phyloP scores from a whole-genome alignment of 2,888 invertebrate species.

The Machimus rusticus region DNA sequence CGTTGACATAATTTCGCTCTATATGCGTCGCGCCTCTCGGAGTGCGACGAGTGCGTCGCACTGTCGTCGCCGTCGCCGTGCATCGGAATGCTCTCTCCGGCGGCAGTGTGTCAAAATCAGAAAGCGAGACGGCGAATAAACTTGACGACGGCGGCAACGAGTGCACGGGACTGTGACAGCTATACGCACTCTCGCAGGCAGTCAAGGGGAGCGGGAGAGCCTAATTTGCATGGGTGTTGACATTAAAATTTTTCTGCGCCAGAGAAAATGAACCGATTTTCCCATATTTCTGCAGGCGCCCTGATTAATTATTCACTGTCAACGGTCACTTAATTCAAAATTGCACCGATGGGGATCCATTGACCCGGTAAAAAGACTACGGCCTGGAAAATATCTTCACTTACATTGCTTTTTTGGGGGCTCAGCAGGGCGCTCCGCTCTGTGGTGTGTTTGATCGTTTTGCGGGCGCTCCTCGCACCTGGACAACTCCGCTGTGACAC shows the following conservation, averaged over 20 bases:
- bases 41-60: not conserved
- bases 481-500: not conserved
- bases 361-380: not conserved
- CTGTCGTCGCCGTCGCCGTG: not conserved
- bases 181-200: not conserved
- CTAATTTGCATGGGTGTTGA: constrained; percentile 49
- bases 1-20: constrained; percentile 12
- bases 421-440: not conserved
- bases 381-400: not conserved
- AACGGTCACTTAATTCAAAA: not conserved
- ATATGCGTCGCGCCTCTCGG: not conserved
- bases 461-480: not conserved
- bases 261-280: constrained; percentile 41
- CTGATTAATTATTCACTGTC: constrained; percentile 37
- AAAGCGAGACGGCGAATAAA: constrained; percentile 28
- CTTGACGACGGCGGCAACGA: not conserved
- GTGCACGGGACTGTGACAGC: constrained; percentile 9
- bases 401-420: constrained; percentile 19
- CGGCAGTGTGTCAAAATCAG: constrained; percentile 16
- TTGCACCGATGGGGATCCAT: no score
- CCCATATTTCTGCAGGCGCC: constrained; percentile 36
- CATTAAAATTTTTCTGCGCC: constrained; percentile 42
- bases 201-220: constrained; percentile 23
- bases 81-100: constrained; percentile 37
- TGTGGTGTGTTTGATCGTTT: not conserved